A percentile compares a stretch with the other conserved stretches of the same genome.
Evolutionary conservation across 1,140 invertebrate genomes (phyloP).

Genomic region (Adoxophyes honmai): DNA sequence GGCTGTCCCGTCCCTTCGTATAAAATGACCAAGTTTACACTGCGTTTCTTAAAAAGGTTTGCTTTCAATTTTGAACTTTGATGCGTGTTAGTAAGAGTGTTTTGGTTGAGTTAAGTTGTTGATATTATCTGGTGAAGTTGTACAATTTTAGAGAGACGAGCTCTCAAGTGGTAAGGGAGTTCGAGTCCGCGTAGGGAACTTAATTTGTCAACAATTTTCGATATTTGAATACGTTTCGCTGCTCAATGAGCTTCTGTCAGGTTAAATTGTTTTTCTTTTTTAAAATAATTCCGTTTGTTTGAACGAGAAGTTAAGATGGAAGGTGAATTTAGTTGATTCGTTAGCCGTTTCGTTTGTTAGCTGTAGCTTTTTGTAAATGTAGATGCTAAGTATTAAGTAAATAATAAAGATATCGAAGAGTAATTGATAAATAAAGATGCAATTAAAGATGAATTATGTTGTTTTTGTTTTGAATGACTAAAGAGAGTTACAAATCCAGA

Average conservation of each 20-base stretch:
- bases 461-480: no score
- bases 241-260: conserved; percentile 72
- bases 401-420: no score
- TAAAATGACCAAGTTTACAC: conserved; percentile 39
- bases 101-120: not conserved
- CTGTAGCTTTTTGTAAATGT: no score
- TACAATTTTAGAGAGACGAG: conserved; percentile 66
- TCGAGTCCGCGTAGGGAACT: conserved; percentile 64
- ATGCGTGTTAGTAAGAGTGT: not conserved
- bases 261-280: conserved; percentile 72
- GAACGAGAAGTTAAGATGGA: conserved; percentile 21
- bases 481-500: no score
- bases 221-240: conserved; percentile 76
- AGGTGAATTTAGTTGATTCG: no score
- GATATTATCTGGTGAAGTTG: conserved; percentile 25
- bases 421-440: no score
- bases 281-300: conserved; percentile 54
- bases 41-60: conserved; percentile 17
- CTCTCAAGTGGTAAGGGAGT: conserved; percentile 73
- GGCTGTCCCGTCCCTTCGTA: conserved; percentile 65
- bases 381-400: no score
- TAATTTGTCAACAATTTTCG: conserved; percentile 77
- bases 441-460: no score
- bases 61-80: conserved; percentile 30
- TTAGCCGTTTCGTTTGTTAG: no score